Percentiles rank a stretch among this genome's conserved stretches.
Conservation (phyloP, 2,888 invertebrate species). For the Chironomus tentans region DNA sequence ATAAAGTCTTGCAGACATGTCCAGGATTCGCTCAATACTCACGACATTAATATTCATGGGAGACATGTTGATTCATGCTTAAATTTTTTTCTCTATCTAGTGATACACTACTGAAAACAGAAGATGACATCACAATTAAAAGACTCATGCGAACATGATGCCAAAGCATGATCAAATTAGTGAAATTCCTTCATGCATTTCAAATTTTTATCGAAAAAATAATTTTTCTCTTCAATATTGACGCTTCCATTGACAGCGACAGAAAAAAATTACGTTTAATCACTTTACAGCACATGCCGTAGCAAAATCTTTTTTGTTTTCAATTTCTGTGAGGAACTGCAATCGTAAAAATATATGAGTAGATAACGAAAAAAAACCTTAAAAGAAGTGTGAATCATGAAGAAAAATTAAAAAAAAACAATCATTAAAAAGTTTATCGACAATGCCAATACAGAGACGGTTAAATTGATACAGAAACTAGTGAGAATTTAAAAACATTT, state of each 20-base stretch:
- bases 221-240: too few species aligned
- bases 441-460: neutral
- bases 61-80: too few species aligned
- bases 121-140: neutral
- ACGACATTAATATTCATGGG: neutral
- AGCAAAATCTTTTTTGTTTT: neutral
- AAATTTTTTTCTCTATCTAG: neutral
- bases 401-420: neutral
- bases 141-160: neutral
- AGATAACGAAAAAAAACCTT: neutral
- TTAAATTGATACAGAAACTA: too few species aligned
- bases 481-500: neutral
- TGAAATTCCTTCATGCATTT: neutral
- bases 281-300: neutral
- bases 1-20: too few species aligned
- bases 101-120: neutral
- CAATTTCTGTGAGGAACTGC: too few species aligned
- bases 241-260: too few species aligned
- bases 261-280: too few species aligned
- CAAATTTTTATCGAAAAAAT: neutral
- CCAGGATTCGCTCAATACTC: too few species aligned
- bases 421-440: neutral
- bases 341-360: neutral
- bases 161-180: neutral
- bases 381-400: neutral